phyloP scores from a whole-genome alignment of 1,140 invertebrate species.

The Drosophila aff. region DNA sequence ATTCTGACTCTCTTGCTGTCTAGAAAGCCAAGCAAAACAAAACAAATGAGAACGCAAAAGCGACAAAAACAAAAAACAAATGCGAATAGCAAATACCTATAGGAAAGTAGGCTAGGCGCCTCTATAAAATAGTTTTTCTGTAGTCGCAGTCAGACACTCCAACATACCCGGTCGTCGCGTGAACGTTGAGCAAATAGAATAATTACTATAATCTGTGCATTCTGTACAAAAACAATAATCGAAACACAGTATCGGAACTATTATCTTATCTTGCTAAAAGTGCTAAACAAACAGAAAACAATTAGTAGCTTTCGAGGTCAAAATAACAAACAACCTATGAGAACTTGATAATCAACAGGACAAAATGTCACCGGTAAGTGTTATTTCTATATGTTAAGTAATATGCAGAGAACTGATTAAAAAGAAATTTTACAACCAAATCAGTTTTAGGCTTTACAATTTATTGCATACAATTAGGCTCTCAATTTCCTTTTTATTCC shows the following conservation, averaged over 20 bases:
- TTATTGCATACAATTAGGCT: constrained; percentile 43
- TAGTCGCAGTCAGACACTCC: constrained; percentile 58
- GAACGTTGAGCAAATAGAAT: background rate
- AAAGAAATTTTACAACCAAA: background rate
- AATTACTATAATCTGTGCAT: constrained; percentile 8
- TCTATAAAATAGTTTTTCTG: constrained; percentile 45
- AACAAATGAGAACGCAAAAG: constrained; percentile 40
- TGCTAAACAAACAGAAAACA: constrained; percentile 12
- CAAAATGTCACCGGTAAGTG: constrained; percentile 59
- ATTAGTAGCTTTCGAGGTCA: background rate
- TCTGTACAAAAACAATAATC: constrained; percentile 1
- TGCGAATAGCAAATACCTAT: constrained; percentile 45
- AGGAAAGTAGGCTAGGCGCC: constrained; percentile 62
- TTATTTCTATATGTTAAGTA: background rate
- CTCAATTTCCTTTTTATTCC: background rate
- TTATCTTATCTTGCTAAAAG: constrained; percentile 28
- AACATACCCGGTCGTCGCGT: constrained; percentile 37
- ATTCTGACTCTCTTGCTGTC: constrained; percentile 8
- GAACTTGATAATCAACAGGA: constrained; percentile 28
- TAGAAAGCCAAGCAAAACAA: constrained; percentile 70
- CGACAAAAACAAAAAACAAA: constrained; percentile 40
- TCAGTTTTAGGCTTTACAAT: background rate
- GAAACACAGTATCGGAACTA: background rate
- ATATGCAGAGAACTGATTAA: background rate
- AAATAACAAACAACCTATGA: constrained; percentile 5